These are phyloP conservation scores for Phyllotreta cruciferae DNA, from an alignment of 2,888 invertebrate species.

Conservation along the genomic window DNA sequence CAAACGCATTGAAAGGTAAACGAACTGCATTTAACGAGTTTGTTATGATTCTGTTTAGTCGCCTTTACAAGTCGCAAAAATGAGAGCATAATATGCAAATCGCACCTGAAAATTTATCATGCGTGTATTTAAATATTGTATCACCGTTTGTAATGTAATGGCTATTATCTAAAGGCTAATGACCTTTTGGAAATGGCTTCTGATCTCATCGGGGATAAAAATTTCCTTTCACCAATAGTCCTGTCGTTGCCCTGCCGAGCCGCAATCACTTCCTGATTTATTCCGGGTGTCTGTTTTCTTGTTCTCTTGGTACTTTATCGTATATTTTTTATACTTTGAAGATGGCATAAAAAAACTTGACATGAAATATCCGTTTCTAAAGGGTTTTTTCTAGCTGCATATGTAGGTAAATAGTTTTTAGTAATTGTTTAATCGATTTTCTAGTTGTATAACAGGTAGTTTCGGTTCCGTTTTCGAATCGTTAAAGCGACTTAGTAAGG, in stretches of 20 bases:
- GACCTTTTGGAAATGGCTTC: conserved; percentile 32
- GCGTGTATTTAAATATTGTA: conserved; percentile 31
- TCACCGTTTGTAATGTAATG: conserved; percentile 28
- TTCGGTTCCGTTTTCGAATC: conserved; percentile 7
- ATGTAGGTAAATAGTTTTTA: background rate
- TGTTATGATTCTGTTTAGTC: conserved; percentile 29
- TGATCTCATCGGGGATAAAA: conserved; percentile 32
- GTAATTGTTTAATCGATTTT: background rate
- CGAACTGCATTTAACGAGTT: conserved; percentile 35
- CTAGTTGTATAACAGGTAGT: background rate
- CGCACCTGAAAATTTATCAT: conserved; percentile 35
- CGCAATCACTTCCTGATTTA: conserved; percentile 11
- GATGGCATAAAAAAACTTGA: no score
- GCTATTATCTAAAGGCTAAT: conserved; percentile 33
- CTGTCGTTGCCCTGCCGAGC: conserved; percentile 12
- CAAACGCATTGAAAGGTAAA: conserved; percentile 35
- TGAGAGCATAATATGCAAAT: conserved; percentile 33
- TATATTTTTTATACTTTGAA: no score
- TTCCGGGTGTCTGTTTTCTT: no score
- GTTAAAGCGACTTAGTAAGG: conserved; percentile 20
- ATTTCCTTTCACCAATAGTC: conserved; percentile 26
- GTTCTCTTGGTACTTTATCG: no score
- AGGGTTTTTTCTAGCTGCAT: background rate
- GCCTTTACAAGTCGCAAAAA: conserved; percentile 29
- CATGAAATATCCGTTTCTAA: no score